Base-by-base conservation (phyloP, 2,113 vertebrate genomes). In the Trichomycterus rosablanca region DNA sequence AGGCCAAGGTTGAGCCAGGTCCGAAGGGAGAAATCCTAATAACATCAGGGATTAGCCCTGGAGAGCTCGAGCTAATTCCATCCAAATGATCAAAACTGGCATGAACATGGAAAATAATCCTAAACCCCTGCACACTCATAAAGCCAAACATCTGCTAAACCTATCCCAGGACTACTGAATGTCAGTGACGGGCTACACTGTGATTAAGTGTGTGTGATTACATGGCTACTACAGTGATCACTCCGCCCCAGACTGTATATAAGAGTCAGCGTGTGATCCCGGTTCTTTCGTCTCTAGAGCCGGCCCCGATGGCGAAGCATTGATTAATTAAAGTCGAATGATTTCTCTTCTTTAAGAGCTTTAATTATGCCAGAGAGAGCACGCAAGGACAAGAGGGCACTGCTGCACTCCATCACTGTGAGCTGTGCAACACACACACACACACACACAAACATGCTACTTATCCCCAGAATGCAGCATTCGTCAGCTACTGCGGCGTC, bases 271-370 rank as follows among this genome's bases (percentile, higher is more conserved):
- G 51, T 51, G 68, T 57, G 68, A 49, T 71, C 50, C 6, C 43
- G 59, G 55, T 51, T 50, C 58, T 48, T 9, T 53, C 14, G 22
- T 62, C 58, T 56, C 66, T 30, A 9, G 61, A 55, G 56, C 58
- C 11, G 16, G 61, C 35, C 51, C 57, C 66, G 23, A 50, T 18
- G 22, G 45, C 70, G 70, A 70, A 62, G 65, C 66, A 66, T 79
- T 82, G 82, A 83, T 84, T 78, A 82, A 83, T 86, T 81, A 83
- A 84, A 81, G 75, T 68, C 37, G 42, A 67, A 72, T 59, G 51
- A 73, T 76, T 76, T 45, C 70, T 78, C 76, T 70, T 74, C 69
- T 66, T 74, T 70, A 75, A 74, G 66, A 68, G 54, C 60, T 69
- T 72, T 78, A 76, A 78, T 76, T 76, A 78, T 72, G 67, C 69